Evolutionary conservation across 2,888 invertebrate genomes (phyloP), one percentile per base, ranked within the genome.

Genomic region (Hydropsyche betteni): DNA sequence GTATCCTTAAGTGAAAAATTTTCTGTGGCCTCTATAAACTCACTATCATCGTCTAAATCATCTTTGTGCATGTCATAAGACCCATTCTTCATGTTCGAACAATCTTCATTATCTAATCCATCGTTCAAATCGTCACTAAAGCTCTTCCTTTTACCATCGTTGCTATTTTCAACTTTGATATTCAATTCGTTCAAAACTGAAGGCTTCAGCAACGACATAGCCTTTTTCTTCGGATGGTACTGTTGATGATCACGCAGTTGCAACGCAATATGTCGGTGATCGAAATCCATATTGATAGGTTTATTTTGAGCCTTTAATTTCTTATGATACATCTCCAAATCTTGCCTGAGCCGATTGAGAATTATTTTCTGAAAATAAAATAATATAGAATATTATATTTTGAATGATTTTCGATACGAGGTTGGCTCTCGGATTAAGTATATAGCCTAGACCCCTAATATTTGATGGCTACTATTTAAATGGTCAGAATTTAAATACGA

Each of bases 241-340:
- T 86, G 86, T 80, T 86, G 86, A 75, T 88, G 85, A 76, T 88
- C 87, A 80, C 85, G 81, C 24, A 88, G 80, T 80, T 88, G 88
- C 79, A 86, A 86, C 16, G 87, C 87, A 7, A 88, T 83, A 80
- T 84, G 85, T 69, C 83, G 83, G 77, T 85, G 85, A 76, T 87
- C 88, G 81, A 84, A 85, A 75, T 87, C 87, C 77, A 84, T 83
- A 76, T 86, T 86, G 0, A 85, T 82, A 77, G 85, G 85, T 77
- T 85, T 87, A 80, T 87, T 87, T 75, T 85, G 83, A 6, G 85
- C 82, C 80, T 86, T 87, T 34, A 87, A 80, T 50, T 85, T 83
- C 79, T 86, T 86, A 81, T 89, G 88, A 80, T 87, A 89, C 12
- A 87, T 80, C 79, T 92, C 88, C 61, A 90, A 83, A 80, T 90